Evolutionary conservation across 1,140 invertebrate species (phyloP).

Genomic region (Charaxes varanes): DNA sequence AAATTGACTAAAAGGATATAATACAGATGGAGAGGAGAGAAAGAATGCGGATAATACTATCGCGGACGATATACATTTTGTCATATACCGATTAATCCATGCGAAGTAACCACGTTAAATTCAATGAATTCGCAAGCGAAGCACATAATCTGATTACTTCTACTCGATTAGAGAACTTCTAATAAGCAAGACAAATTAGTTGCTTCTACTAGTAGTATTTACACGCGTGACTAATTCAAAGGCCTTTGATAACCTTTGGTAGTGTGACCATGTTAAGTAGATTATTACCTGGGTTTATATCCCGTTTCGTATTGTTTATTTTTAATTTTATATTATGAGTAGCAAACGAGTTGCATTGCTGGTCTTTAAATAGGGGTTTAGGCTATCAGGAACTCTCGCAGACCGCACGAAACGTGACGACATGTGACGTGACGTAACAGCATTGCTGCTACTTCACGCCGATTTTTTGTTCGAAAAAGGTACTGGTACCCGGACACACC

Average conservation of each 20-base stretch:
- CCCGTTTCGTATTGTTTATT: too few species aligned
- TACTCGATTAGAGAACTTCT: slow-evolving; percentile 3
- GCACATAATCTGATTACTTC: slow-evolving; percentile 3
- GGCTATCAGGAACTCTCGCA: too few species aligned
- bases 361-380: too few species aligned
- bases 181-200: slow-evolving; percentile 1
- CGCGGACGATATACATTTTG: not conserved
- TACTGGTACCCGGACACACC: too few species aligned
- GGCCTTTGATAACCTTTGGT: not conserved
- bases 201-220: slow-evolving; percentile 1
- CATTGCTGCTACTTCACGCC: too few species aligned
- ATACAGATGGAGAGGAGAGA: not conserved
- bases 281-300: too few species aligned
- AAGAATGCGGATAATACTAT: too few species aligned
- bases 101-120: not conserved
- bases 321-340: too few species aligned
- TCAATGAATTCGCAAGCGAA: not conserved
- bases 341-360: too few species aligned
- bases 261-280: not conserved
- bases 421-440: too few species aligned
- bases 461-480: too few species aligned
- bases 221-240: not conserved
- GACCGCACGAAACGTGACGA: too few species aligned
- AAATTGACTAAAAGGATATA: not conserved
- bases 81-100: not conserved